These are phyloP conservation scores for Caenorhabditis wallacei DNA, from an alignment of 2,888 invertebrate species.

Conservation along the genomic window DNA sequence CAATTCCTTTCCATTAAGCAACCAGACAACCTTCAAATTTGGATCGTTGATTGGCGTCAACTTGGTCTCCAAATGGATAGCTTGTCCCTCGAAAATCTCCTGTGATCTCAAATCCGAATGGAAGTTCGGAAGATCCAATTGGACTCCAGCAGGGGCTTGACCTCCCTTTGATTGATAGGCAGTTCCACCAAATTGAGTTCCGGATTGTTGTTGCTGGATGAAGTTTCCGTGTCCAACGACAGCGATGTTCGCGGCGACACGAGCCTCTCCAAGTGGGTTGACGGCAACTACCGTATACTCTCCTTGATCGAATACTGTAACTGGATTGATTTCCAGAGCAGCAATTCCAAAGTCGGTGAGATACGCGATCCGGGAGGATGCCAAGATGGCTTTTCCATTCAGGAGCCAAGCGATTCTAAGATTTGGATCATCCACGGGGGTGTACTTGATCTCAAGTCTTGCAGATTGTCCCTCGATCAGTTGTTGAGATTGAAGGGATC, in stretches of 20 bases:
- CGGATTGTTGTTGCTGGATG: constrained; percentile 55
- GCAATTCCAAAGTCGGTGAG: constrained; percentile 85
- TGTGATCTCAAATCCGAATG: constrained; percentile 91
- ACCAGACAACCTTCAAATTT: constrained; percentile 96
- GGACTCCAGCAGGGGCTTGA: constrained; percentile 66
- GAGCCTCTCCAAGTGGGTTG: constrained; percentile 92
- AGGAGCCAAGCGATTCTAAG: constrained; percentile 81
- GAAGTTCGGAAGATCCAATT: constrained; percentile 88
- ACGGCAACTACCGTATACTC: constrained; percentile 96
- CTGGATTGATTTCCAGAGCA: constrained; percentile 93
- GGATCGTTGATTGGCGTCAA: constrained; percentile 95
- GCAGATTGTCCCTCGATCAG: constrained; percentile 87
- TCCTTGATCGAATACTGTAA: constrained; percentile 93
- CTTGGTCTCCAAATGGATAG: constrained; percentile 95
- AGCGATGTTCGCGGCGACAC: constrained; percentile 90
- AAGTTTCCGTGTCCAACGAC: constrained; percentile 87
- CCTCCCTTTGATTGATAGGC: constrained; percentile 66
- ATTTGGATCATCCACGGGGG: constrained; percentile 81
- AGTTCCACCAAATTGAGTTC: constrained; percentile 64
- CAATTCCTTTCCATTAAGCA: constrained; percentile 89
- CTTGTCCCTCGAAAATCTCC: constrained; percentile 94
- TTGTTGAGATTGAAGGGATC: constrained; percentile 73
- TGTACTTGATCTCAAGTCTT: constrained; percentile 76
- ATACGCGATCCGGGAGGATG: constrained; percentile 78
- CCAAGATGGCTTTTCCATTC: constrained; percentile 79